A percentile compares a stretch with the other conserved stretches of the same genome.
Evolutionary conservation across 2,113 vertebrate species (phyloP).

Genomic region (Prionailurus bengalensis): DNA sequence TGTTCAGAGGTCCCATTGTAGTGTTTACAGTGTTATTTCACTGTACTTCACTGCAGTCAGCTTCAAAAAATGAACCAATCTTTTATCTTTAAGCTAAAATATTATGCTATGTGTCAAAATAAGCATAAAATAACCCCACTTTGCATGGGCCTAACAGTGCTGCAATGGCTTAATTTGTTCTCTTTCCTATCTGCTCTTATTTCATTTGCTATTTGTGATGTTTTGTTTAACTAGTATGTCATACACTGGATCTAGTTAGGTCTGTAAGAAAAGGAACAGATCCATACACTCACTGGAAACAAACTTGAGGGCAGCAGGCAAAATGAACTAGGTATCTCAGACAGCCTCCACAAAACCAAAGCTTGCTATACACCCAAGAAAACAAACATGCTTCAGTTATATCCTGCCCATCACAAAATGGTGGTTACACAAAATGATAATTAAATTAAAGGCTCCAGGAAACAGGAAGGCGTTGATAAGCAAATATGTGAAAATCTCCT

Average conservation of each 20-base stretch:
- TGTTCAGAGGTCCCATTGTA: not conserved
- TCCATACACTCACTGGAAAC: not conserved
- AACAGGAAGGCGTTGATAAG: conserved; percentile 65
- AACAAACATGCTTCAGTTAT: conserved; percentile 63
- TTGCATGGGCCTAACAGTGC: not conserved
- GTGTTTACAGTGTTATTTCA: not conserved
- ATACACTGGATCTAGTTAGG: not conserved
- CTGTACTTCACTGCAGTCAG: not conserved
- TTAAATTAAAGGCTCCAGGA: conserved; percentile 66
- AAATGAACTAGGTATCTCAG: conserved; percentile 18
- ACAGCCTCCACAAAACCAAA: conserved; percentile 52
- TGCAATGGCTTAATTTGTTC: not conserved
- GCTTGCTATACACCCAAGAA: conserved; percentile 25
- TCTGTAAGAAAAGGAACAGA: conserved; percentile 40
- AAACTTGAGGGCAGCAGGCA: conserved; percentile 41
- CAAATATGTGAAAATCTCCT: not conserved
- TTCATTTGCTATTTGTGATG: conserved; percentile 31
- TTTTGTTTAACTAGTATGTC: conserved; percentile 31
- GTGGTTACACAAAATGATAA: conserved; percentile 68
- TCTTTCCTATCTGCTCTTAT: conserved; percentile 20
- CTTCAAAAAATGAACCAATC: conserved; percentile 8
- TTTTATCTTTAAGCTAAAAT: not conserved
- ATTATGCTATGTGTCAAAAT: not conserved
- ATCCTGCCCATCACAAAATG: conserved; percentile 44
- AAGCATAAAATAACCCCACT: conserved; percentile 8